Conservation (phyloP, 2,113 vertebrate genomes). For the Pomatorhinus ruficollis region DNA sequence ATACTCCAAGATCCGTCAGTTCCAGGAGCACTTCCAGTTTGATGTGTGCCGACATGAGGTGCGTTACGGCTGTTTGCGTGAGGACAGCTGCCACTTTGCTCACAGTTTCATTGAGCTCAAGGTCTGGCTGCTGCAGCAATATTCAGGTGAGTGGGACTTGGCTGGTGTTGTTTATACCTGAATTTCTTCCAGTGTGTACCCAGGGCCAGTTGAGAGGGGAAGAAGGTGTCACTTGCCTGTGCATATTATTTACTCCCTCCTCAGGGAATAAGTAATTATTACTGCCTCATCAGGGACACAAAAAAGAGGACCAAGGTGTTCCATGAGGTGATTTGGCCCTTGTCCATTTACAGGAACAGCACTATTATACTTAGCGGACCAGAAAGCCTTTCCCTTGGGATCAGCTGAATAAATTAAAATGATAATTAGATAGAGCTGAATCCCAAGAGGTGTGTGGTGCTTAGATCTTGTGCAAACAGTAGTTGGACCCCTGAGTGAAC, state of each 20-base stretch:
- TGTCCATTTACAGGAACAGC: neutral
- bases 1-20: conserved; percentile 89
- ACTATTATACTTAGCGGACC: neutral
- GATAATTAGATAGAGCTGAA: neutral
- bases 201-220: neutral
- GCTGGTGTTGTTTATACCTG: neutral
- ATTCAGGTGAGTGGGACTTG: conserved; percentile 77
- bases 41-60: conserved; percentile 86
- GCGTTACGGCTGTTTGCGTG: conserved; percentile 83
- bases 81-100: conserved; percentile 86
- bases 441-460: neutral
- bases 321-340: neutral
- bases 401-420: neutral
- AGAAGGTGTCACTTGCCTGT: neutral
- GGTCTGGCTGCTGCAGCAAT: conserved; percentile 89
- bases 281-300: neutral
- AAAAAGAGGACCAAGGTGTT: neutral
- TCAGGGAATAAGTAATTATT: neutral
- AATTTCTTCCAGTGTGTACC: neutral
- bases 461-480: neutral
- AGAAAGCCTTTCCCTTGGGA: neutral
- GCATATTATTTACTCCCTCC: neutral
- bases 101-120: conserved; percentile 93
- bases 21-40: conserved; percentile 82
- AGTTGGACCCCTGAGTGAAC: neutral